Base-by-base conservation (phyloP, 2,113 vertebrate species). In the Xiphophorus hellerii region DNA sequence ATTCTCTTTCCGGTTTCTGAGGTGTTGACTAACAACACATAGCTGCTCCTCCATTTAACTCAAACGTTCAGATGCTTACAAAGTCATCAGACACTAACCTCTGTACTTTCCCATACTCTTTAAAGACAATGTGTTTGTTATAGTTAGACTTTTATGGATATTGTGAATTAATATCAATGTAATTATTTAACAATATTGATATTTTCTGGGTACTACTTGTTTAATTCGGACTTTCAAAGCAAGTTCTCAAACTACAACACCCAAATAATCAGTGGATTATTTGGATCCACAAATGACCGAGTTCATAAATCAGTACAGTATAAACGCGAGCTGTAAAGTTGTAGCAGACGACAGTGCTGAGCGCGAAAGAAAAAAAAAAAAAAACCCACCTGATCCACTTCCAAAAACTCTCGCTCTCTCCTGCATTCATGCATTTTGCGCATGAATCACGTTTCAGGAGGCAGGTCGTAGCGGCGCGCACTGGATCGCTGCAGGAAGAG, bases 371-470 rank as follows among this genome's bases (percentile, higher is more conserved):
- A 8, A 51, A 4, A 54, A 51, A 54, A 54, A 9, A 1, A 44
- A 51, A 51, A 2, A n/a, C n/a, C n/a, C 25, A 58, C 17, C n/a
- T n/a, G 51, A 58, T n/a, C 51, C 51, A 17, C 25, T n/a, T 58
- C 51, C 51, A 58, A n/a, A 58, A n/a, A 25, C 51, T 58, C 51
- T 5, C 22, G 22, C 51, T 54, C 51, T 54, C 25, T n/a, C 22
- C 51, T 58, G 51, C 22, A 58, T 58, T 58, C 51, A 9, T 14
- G 44, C 66, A 30, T 42, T 82, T 68, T 31, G 69, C 44, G 39
- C 84, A 71, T 7, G 84, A 58, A 74, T 91, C 87, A 84, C 82
- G 74, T 87, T 87, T 83, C 76, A 48, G 44, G 15, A 48, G 44
- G 4, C 44, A n/a, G 77, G 62, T 88, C 77, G 37, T 37, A 69